Base-by-base conservation (phyloP, 2,888 invertebrate genomes). In the Petrolisthes cinctipes region DNA sequence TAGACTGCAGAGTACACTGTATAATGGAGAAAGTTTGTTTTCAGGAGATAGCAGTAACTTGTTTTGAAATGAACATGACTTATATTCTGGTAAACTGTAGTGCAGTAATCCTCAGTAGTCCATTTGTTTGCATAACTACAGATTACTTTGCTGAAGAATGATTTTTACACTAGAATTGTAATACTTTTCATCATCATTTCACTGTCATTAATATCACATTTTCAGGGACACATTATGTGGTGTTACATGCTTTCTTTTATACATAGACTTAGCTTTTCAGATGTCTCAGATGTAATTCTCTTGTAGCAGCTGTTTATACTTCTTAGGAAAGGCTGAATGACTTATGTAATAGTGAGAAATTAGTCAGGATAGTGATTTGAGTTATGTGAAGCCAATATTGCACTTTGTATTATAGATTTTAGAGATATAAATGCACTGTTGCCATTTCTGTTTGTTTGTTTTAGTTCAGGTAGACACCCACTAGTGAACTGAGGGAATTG, bases 151-250 rank as follows among this genome's bases (percentile, higher is more conserved):
- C n/a, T 71, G 71, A 71, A n/a, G 20, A 71, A n/a, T 71, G 20
- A 71, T 71, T 71, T 71, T 71, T 17, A n/a, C 6, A n/a, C n/a
- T n/a, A 6, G 14, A 71, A n/a, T n/a, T 14, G 17, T 17, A 14
- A 14, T 61, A 61, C 17, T 71, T 71, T 71, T 71, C 71, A 71
- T 71, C 71, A 71, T 71, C 71, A 71, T 71, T n/a, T n/a, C 71
- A n/a, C 20, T 37, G 37, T 71, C 71, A 71, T 71, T 71, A 71
- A 71, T 71, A n/a, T n/a, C 71, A 71, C 71, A 71, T 71, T 71
- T 71, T 71, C 71, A 71, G 71, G 20, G 14, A 71, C n/a, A 37
- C 37, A 37, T 37, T 37, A n/a, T n/a, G 37, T 37, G 37, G 37
- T 37, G 37, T 37, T 37, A 37, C 37, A 37, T 37, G 37, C 2